phyloP scores from a whole-genome alignment of 2,113 vertebrate genomes.

The Tapirus terrestris region DNA sequence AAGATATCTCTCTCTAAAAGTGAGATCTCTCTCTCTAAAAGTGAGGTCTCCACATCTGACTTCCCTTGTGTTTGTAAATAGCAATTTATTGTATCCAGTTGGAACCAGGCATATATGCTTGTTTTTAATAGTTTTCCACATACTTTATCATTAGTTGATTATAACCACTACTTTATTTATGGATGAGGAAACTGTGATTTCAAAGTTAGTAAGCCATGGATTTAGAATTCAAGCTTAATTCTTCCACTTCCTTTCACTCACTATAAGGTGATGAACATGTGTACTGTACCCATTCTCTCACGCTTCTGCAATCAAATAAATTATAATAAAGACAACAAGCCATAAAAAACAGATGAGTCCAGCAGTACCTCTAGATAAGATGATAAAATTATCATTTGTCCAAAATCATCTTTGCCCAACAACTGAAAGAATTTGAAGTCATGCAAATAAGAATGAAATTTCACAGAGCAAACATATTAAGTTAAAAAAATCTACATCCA shows the following conservation, averaged over 20 bases:
- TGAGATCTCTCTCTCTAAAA: background rate
- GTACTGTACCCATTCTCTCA: background rate
- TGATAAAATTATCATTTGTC: background rate
- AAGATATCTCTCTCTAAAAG: background rate
- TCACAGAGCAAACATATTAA: background rate
- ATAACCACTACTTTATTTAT: background rate
- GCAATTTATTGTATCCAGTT: background rate
- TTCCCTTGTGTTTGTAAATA: background rate
- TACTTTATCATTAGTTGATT: background rate
- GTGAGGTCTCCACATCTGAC: background rate
- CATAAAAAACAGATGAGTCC: background rate
- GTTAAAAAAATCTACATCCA: background rate
- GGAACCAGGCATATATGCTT: background rate
- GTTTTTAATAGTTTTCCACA: background rate
- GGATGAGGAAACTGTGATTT: background rate
- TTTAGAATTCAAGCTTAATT: background rate
- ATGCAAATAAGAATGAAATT: conserved; percentile 4
- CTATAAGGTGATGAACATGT: background rate
- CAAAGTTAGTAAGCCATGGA: background rate
- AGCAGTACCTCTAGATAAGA: background rate
- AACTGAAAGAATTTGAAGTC: background rate
- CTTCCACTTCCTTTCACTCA: background rate
- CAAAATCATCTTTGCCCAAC: background rate
- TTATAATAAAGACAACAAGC: background rate
- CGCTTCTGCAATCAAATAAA: background rate